Evolutionary conservation across 2,113 vertebrate genomes (phyloP).

Genomic region (Apaloderma vittatum): DNA sequence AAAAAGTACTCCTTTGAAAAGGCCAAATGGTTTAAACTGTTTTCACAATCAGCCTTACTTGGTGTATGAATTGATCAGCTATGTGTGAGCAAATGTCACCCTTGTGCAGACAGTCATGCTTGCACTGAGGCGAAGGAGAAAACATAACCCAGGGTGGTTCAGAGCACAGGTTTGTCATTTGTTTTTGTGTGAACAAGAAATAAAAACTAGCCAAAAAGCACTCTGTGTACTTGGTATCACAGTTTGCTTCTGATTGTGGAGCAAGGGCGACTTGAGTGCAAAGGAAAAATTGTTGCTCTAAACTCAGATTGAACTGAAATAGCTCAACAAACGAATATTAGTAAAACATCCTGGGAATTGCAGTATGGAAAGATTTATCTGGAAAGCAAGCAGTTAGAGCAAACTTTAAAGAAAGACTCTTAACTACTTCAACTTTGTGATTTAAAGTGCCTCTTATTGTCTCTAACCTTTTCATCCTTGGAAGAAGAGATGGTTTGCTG

Average conservation of each 20-base stretch:
- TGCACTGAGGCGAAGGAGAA: neutral
- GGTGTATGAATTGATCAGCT: neutral
- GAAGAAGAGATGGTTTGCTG: neutral
- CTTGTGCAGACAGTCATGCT: neutral
- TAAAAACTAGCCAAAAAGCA: neutral
- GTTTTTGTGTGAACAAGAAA: neutral
- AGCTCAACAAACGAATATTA: slow-evolving; percentile 7
- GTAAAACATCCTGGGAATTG: neutral
- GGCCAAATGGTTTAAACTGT: neutral
- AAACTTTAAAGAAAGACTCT: neutral
- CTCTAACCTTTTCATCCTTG: neutral
- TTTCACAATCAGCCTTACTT: neutral
- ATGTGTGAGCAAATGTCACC: accelerated
- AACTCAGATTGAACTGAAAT: slow-evolving; percentile 51
- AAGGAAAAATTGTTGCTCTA: slow-evolving; percentile 9
- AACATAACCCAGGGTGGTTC: neutral
- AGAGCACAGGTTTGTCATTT: neutral
- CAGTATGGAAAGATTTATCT: neutral
- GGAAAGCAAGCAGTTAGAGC: neutral
- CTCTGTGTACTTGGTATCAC: neutral
- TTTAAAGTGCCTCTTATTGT: neutral
- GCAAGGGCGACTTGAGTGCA: neutral
- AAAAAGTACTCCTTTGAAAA: neutral
- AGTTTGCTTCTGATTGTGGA: neutral
- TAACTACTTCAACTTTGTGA: neutral